Conservation (phyloP, 2,113 vertebrate genomes). For the Bubo scandiacus region DNA sequence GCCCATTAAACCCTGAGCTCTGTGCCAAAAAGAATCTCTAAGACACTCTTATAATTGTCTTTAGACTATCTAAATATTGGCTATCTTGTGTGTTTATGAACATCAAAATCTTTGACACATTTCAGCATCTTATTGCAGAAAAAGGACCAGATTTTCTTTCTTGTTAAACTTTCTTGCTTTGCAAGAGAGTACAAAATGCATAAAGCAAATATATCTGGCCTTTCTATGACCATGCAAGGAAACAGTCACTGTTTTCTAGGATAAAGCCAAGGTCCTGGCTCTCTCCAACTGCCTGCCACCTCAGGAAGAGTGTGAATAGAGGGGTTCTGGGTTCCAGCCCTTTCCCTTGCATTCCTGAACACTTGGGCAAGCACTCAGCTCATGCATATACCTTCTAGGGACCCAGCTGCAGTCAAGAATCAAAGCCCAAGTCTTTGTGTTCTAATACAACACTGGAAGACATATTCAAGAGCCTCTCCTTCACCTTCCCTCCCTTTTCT, state of each 20-base stretch:
- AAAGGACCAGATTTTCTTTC: neutral
- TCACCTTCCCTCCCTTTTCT: neutral
- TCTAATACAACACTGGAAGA: neutral
- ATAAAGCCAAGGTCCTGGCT: neutral
- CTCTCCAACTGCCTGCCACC: neutral
- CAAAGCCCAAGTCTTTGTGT: neutral
- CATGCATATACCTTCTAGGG: neutral
- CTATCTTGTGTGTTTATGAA: neutral
- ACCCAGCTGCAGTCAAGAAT: neutral
- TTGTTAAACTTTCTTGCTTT: neutral
- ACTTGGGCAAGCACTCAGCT: neutral
- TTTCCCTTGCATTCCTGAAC: neutral
- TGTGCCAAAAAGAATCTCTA: neutral
- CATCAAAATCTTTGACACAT: neutral
- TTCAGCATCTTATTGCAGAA: neutral
- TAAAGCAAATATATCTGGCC: neutral
- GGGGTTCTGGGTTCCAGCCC: neutral
- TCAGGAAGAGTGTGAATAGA: neutral
- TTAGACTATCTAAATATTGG: neutral
- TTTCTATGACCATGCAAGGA: neutral
- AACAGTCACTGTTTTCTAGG: neutral
- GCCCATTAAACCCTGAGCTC: neutral
- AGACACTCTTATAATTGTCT: neutral
- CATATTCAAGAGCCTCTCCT: neutral
- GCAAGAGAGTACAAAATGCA: neutral